These are phyloP conservation scores for Xestobium rufovillosum DNA, from an alignment of 2,888 invertebrate genomes.

Conservation along the genomic window DNA sequence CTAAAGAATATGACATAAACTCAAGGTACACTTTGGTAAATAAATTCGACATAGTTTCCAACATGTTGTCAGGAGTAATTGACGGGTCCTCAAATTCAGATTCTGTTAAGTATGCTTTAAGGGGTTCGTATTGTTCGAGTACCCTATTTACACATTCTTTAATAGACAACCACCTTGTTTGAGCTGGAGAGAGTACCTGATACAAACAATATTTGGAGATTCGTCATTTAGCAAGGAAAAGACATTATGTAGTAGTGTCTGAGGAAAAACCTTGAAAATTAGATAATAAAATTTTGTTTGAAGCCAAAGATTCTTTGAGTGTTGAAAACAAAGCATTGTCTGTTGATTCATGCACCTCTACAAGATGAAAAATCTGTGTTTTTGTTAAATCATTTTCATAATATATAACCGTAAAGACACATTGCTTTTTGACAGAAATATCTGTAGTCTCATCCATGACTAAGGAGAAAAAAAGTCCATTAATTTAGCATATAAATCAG, in stretches of 20 bases:
- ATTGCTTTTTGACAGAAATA: slow-evolving; percentile 11
- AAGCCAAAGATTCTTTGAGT: too few species aligned
- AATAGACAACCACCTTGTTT: slow-evolving; percentile 30
- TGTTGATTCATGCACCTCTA: too few species aligned
- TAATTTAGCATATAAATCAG: too few species aligned
- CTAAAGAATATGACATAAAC: slow-evolving; percentile 26
- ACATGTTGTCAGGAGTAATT: slow-evolving; percentile 22
- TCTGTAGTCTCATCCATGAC: slow-evolving; percentile 19
- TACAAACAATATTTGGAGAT: too few species aligned
- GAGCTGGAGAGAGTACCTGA: not conserved
- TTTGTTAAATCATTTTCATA: too few species aligned
- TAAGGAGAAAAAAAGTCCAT: slow-evolving; percentile 14
- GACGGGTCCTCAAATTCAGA: slow-evolving; percentile 27
- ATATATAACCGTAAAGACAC: slow-evolving; percentile 16
- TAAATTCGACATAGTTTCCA: slow-evolving; percentile 24
- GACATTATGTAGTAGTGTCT: too few species aligned
- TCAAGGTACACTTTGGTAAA: slow-evolving; percentile 28
- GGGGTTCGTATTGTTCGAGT: slow-evolving; percentile 31
- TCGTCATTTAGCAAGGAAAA: too few species aligned
- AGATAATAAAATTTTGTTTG: too few species aligned
- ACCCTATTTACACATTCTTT: slow-evolving; percentile 33
- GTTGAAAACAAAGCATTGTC: too few species aligned
- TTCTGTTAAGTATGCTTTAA: slow-evolving; percentile 28
- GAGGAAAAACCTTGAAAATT: too few species aligned
- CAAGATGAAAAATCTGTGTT: too few species aligned